These are phyloP conservation scores for Habrosyne pyritoides DNA, from an alignment of 2,888 invertebrate genomes.

Conservation along the genomic window DNA sequence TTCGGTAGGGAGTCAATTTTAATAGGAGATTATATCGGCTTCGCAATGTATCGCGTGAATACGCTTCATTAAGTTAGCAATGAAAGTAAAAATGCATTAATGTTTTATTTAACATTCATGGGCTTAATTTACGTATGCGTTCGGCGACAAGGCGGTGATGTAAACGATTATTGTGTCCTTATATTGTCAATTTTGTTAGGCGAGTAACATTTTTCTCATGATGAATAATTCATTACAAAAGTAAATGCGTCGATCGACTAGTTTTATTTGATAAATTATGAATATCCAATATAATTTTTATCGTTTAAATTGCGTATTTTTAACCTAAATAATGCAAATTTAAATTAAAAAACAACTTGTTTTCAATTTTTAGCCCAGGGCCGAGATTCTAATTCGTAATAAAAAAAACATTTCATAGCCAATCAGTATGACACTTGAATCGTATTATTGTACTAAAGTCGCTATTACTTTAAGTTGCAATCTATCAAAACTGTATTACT, in stretches of 20 bases:
- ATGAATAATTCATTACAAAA: neutral
- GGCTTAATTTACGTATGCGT: neutral
- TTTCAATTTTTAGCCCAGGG: neutral
- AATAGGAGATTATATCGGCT: no score
- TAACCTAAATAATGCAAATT: neutral
- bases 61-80: neutral
- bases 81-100: neutral
- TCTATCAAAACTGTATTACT: neutral
- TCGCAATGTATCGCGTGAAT: neutral
- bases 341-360: neutral
- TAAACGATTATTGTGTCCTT: neutral
- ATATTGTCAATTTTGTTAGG: neutral
- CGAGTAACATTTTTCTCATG: neutral
- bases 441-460: neutral
- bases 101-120: neutral
- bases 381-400: neutral
- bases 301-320: neutral
- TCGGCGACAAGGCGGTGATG: neutral
- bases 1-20: conserved; percentile 7
- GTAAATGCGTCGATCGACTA: neutral
- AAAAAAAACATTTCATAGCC: neutral
- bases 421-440: neutral
- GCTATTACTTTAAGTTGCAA: neutral
- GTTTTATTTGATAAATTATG: neutral
- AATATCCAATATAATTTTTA: neutral